phyloP scores from a whole-genome alignment of 1,140 invertebrate species.

The Platyura marginata region DNA sequence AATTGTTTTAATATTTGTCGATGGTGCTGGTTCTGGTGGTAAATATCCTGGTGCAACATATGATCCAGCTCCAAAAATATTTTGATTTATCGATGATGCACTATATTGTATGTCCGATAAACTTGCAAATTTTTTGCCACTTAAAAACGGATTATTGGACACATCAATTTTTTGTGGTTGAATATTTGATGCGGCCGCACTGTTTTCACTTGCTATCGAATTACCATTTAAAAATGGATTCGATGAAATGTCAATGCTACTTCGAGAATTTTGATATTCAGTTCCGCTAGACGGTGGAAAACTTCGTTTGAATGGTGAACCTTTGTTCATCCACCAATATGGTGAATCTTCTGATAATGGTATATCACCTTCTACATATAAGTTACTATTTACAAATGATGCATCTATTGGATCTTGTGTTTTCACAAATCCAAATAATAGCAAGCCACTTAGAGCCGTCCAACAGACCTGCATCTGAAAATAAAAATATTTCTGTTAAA shows the following conservation, averaged over 20 bases:
- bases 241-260: background rate
- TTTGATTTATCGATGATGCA: background rate
- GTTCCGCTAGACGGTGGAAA: background rate
- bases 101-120: background rate
- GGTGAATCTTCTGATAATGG: background rate
- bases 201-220: background rate
- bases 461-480: background rate
- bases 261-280: background rate
- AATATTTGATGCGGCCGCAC: background rate
- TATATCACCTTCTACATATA: background rate
- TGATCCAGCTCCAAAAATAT: background rate
- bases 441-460: background rate
- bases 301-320: conserved; percentile 1
- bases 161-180: too few relatives aligned
- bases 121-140: background rate
- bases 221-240: background rate
- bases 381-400: background rate
- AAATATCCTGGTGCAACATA: background rate
- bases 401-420: background rate
- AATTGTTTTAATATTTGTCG: background rate
- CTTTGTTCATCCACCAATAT: conserved; percentile 1
- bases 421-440: background rate
- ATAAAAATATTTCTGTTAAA: too few relatives aligned
- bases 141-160: background rate
- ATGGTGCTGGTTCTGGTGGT: background rate